Conservation (phyloP, 2,797 vertebrate species). For the Apogon hyalosoma region DNA sequence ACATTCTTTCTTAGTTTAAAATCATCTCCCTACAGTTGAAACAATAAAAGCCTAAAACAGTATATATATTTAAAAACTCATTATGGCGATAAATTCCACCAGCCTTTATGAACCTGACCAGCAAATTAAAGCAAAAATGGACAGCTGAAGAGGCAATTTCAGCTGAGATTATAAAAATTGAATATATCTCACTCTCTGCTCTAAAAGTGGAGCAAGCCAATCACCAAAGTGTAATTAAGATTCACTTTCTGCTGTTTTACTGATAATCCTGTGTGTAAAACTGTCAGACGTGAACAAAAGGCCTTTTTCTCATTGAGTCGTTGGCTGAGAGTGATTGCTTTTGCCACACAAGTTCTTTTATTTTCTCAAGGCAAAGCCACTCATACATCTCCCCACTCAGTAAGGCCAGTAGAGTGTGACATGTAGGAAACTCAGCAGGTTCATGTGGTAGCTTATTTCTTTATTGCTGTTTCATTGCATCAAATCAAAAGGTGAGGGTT, state of each 20-base stretch:
- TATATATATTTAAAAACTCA: slow-evolving; percentile 15
- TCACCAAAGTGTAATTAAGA: slow-evolving; percentile 78
- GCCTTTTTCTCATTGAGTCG: slow-evolving; percentile 61
- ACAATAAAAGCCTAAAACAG: neutral
- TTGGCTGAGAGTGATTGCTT: slow-evolving; percentile 68
- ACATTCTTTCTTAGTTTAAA: neutral
- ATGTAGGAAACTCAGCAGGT: slow-evolving; percentile 49
- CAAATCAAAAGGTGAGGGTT: slow-evolving; percentile 23
- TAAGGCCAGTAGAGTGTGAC: slow-evolving; percentile 44
- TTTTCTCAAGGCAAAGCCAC: slow-evolving; percentile 53
- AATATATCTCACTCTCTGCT: slow-evolving; percentile 51
- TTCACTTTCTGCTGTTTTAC: slow-evolving; percentile 75
- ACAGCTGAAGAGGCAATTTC: slow-evolving; percentile 41
- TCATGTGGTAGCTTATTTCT: slow-evolving; percentile 29
- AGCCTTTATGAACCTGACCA: slow-evolving; percentile 30
- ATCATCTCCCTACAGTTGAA: neutral
- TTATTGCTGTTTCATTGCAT: slow-evolving; percentile 2
- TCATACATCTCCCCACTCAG: slow-evolving; percentile 41
- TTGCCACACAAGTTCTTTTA: slow-evolving; percentile 66
- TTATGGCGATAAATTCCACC: slow-evolving; percentile 20
- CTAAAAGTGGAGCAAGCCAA: slow-evolving; percentile 51
- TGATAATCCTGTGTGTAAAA: slow-evolving; percentile 76
- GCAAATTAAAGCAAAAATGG: slow-evolving; percentile 38
- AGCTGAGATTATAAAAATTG: slow-evolving; percentile 51
- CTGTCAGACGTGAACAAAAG: slow-evolving; percentile 72